Conservation (phyloP, 2,888 invertebrate species). For the Pediacus dermestoides region DNA sequence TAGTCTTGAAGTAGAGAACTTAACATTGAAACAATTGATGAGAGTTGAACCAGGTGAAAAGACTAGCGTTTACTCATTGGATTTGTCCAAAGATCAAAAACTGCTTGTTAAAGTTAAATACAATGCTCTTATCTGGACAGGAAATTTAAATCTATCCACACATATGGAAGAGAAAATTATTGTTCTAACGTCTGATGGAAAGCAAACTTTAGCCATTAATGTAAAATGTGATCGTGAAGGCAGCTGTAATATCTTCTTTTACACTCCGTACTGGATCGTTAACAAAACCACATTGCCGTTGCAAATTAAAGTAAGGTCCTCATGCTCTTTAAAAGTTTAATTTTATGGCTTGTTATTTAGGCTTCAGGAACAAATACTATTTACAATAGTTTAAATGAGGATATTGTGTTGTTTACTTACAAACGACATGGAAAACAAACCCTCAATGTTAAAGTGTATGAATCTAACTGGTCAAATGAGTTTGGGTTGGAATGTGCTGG, state of each 20-base stretch:
- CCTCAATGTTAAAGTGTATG: constrained; percentile 57
- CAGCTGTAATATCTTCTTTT: constrained; percentile 64
- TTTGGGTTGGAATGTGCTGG: constrained; percentile 67
- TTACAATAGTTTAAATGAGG: constrained; percentile 55
- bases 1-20: constrained; percentile 59
- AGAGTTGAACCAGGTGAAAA: constrained; percentile 71
- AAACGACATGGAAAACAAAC: constrained; percentile 54
- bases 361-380: constrained; percentile 61
- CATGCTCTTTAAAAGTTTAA: constrained; percentile 3
- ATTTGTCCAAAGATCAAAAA: constrained; percentile 58
- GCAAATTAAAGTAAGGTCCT: constrained; percentile 66
- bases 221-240: constrained; percentile 62
- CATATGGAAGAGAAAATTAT: constrained; percentile 58
- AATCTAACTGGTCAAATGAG: constrained; percentile 64
- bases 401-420: constrained; percentile 68
- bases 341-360: constrained; percentile 43
- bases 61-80: constrained; percentile 65
- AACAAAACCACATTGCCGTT: constrained; percentile 84
- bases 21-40: constrained; percentile 51
- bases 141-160: constrained; percentile 63
- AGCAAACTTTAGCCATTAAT: constrained; percentile 64
- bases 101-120: constrained; percentile 51
- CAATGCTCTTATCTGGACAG: constrained; percentile 70
- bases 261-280: constrained; percentile 84
- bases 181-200: constrained; percentile 55